Evolutionary conservation across 2,113 vertebrate genomes (phyloP).

Genomic region (Colius striatus): DNA sequence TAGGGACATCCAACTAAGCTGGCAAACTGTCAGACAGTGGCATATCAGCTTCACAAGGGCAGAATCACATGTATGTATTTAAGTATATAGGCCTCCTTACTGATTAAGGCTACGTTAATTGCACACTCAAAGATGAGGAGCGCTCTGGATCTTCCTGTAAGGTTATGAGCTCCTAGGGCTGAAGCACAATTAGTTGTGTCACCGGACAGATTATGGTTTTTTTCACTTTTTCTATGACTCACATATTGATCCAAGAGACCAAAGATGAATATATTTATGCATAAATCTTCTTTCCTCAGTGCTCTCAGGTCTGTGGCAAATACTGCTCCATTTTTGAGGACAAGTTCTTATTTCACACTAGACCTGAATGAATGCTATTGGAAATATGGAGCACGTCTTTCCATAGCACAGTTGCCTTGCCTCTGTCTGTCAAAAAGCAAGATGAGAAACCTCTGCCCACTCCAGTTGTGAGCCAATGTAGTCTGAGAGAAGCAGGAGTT

Average conservation of each 20-base stretch:
- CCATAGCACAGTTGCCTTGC: background rate
- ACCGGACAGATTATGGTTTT: background rate
- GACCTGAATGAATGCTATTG: background rate
- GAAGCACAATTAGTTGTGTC: background rate
- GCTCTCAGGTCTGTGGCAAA: background rate
- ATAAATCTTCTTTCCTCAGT: background rate
- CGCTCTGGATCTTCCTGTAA: background rate
- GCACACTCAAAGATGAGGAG: background rate
- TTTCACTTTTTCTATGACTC: background rate
- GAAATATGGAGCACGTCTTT: rapidly evolving
- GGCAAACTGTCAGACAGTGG: background rate
- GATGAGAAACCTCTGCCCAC: background rate
- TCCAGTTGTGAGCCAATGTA: background rate
- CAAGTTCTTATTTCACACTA: background rate
- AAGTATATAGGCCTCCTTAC: too few relatives aligned
- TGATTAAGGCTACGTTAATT: background rate
- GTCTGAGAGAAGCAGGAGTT: background rate
- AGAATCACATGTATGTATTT: background rate
- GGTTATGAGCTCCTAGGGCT: background rate
- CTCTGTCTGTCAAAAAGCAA: background rate
- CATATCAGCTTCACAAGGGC: background rate
- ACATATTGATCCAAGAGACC: background rate
- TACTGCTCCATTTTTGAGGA: background rate
- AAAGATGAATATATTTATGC: background rate
- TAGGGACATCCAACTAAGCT: background rate